These are phyloP conservation scores for Bombus superbus DNA, from an alignment of 1,140 invertebrate genomes.

Conservation along the genomic window DNA sequence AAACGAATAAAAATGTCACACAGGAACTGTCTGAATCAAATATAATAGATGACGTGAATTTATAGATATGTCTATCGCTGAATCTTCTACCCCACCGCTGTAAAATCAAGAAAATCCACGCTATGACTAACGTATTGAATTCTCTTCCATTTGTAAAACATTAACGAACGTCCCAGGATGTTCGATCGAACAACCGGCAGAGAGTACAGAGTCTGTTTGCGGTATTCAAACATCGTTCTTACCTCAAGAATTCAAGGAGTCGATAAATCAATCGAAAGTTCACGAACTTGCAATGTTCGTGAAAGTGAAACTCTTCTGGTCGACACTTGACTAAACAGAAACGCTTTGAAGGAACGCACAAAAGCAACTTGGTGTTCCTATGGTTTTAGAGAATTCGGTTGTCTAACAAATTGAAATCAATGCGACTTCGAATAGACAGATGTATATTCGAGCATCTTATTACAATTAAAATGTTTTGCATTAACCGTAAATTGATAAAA, in stretches of 20 bases:
- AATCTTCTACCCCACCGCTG: too few species aligned
- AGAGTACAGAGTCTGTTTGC: not conserved
- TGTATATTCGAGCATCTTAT: not conserved
- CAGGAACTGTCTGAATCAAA: too few species aligned
- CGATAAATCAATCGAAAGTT: constrained; percentile 1
- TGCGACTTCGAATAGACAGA: not conserved
- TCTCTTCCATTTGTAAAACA: constrained; percentile 13
- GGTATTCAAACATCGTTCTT: constrained; percentile 4
- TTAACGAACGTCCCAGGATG: not conserved
- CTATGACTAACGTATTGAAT: not conserved
- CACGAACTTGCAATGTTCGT: not conserved
- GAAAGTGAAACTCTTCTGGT: not conserved
- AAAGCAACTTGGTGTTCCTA: not conserved
- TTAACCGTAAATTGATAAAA: not conserved
- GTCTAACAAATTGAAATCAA: not conserved
- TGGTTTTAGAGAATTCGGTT: not conserved
- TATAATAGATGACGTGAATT: too few species aligned
- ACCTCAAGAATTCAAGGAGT: constrained; percentile 26
- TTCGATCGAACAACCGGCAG: not conserved
- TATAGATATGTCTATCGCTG: too few species aligned
- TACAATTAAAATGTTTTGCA: not conserved
- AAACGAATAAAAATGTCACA: too few species aligned
- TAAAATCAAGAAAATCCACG: not conserved
- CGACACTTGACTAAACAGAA: not conserved
- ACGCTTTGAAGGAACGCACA: not conserved